phyloP scores from a whole-genome alignment of 2,113 vertebrate species.

The Potamarius usumacintae region DNA sequence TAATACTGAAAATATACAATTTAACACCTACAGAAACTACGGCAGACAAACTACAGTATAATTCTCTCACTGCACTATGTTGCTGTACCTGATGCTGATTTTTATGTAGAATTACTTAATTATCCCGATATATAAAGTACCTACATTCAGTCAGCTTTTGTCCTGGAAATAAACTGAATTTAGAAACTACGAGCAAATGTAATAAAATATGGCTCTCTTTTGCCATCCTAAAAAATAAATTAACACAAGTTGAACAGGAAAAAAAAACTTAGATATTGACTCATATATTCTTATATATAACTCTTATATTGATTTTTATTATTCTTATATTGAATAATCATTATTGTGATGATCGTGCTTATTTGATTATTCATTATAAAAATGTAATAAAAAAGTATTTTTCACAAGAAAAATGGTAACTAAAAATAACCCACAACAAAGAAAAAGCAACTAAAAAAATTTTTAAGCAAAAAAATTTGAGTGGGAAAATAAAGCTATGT shows the following conservation, averaged over 20 bases:
- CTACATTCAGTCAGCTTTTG: slow-evolving; percentile 66
- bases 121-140: slow-evolving; percentile 71
- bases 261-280: not conserved
- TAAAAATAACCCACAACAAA: not conserved
- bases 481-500: slow-evolving; percentile 56
- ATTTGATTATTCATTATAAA: not conserved
- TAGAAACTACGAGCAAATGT: not conserved
- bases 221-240: not conserved
- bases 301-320: not conserved
- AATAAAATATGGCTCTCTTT: not conserved
- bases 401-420: not conserved
- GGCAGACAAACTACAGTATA: not conserved
- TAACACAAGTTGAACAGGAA: not conserved
- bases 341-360: not conserved
- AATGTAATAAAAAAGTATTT: not conserved
- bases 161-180: slow-evolving; percentile 70
- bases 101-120: slow-evolving; percentile 60
- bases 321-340: not conserved
- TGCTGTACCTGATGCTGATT: slow-evolving; percentile 24
- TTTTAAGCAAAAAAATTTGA: not conserved
- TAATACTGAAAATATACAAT: not conserved
- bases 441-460: not conserved
- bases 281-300: not conserved
- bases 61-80: slow-evolving; percentile 27
- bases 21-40: not conserved